phyloP scores from a whole-genome alignment of 2,113 vertebrate genomes.

The Meleagris gallopavo region DNA sequence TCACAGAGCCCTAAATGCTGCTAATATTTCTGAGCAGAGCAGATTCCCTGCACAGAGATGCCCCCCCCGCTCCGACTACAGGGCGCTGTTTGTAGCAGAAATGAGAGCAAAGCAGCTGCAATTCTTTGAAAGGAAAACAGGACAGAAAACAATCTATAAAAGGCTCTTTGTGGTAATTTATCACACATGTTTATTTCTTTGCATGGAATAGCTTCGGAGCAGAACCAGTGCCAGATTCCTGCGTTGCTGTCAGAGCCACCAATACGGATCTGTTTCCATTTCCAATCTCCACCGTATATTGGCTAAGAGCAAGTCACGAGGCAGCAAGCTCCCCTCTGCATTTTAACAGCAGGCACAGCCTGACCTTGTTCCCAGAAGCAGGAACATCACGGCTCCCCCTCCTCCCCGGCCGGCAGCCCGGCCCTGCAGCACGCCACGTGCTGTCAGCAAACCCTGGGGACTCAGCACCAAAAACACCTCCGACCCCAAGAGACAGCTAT shows the following conservation, averaged over 20 bases:
- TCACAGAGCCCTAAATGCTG: neutral
- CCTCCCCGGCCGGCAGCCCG: neutral
- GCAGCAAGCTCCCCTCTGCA: slow-evolving; percentile 51
- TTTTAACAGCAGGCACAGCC: slow-evolving; percentile 55
- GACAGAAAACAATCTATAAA: slow-evolving; percentile 67
- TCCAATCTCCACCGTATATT: slow-evolving; percentile 37
- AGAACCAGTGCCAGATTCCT: slow-evolving; percentile 56
- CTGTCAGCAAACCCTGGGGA: neutral
- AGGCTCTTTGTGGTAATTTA: slow-evolving; percentile 72
- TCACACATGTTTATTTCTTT: slow-evolving; percentile 71
- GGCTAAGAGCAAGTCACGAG: slow-evolving; percentile 49
- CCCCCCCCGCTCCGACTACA: neutral
- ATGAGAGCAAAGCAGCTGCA: slow-evolving; percentile 59
- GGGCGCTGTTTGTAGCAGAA: neutral
- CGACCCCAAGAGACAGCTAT: neutral
- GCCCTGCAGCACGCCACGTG: neutral
- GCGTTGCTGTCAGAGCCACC: slow-evolving; percentile 64
- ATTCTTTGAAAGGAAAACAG: slow-evolving; percentile 67
- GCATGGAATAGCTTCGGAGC: slow-evolving; percentile 27
- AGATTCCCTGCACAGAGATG: neutral
- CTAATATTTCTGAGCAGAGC: neutral
- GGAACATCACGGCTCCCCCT: neutral
- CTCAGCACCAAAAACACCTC: slow-evolving; percentile 14
- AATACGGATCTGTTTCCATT: slow-evolving; percentile 69
- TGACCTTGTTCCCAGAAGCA: slow-evolving; percentile 64